Conservation (phyloP, 2,888 invertebrate genomes). For the Philonicus albiceps region DNA sequence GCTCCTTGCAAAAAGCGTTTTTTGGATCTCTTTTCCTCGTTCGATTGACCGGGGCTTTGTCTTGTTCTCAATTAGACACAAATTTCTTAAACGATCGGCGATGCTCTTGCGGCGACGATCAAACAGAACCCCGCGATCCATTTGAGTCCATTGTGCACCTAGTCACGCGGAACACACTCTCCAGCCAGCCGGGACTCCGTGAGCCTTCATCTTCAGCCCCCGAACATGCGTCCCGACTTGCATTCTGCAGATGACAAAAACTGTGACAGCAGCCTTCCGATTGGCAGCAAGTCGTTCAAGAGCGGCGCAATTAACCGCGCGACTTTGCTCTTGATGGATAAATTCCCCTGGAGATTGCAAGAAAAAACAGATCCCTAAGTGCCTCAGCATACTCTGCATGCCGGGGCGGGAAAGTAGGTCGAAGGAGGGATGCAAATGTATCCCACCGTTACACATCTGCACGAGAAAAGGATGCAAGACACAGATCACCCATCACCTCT, state of each 20-base stretch:
- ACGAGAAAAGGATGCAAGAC: background rate
- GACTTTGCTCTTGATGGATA: conserved; percentile 19
- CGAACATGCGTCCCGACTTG: conserved; percentile 31
- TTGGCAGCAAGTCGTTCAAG: conserved; percentile 32
- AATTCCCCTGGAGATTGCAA: background rate
- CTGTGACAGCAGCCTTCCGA: conserved; percentile 43
- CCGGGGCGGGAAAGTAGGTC: background rate
- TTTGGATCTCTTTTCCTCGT: conserved; percentile 12
- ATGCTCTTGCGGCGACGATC: conserved; percentile 44
- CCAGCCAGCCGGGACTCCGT: background rate
- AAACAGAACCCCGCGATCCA: conserved; percentile 37
- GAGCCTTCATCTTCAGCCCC: conserved; percentile 23
- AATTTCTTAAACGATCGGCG: conserved; percentile 45
- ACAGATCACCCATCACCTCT: background rate
- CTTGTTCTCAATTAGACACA: conserved; percentile 46
- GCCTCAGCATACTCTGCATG: background rate
- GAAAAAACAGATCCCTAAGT: background rate
- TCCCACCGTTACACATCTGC: background rate
- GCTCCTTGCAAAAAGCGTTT: background rate
- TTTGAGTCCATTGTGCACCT: conserved; percentile 38
- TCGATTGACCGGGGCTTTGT: conserved; percentile 9
- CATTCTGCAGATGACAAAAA: conserved; percentile 46
- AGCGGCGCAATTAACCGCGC: conserved; percentile 21
- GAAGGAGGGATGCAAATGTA: background rate
- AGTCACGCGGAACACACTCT: conserved; percentile 44